Evolutionary conservation across 2,113 vertebrate species (phyloP).

Genomic region (Hippocampus zosterae): DNA sequence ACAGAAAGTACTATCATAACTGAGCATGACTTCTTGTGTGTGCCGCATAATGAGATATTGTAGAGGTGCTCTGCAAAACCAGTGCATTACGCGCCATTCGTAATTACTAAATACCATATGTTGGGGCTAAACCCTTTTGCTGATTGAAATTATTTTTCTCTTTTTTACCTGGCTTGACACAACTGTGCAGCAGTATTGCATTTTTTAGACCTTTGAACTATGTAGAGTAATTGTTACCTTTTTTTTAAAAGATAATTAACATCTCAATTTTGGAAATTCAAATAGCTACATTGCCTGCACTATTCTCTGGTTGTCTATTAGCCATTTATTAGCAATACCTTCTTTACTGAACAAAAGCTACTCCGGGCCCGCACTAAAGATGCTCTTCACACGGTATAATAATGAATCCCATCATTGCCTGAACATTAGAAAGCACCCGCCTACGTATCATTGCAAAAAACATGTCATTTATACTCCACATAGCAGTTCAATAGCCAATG

Average conservation of each 20-base stretch:
- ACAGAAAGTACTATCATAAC: too few species aligned
- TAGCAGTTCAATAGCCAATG: slow-evolving; percentile 53
- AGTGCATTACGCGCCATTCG: too few species aligned
- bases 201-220: background rate
- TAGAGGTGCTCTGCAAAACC: too few species aligned
- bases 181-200: background rate
- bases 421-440: slow-evolving; percentile 26
- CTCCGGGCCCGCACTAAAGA: slow-evolving; percentile 20
- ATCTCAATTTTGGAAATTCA: background rate
- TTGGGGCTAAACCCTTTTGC: too few species aligned
- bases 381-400: slow-evolving; percentile 17
- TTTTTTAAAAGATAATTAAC: too few species aligned
- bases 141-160: background rate
- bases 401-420: slow-evolving; percentile 35
- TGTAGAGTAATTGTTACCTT: too few species aligned
- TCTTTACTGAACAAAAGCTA: background rate
- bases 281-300: background rate
- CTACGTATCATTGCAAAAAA: slow-evolving; percentile 54
- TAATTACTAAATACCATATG: too few species aligned
- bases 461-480: slow-evolving; percentile 56
- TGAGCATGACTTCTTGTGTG: too few species aligned
- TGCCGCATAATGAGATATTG: too few species aligned
- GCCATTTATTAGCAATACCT: background rate
- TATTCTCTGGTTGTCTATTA: background rate
- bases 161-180: background rate